These are phyloP conservation scores for Antheraea mylitta DNA, from an alignment of 1,140 invertebrate genomes.

Conservation along the genomic window DNA sequence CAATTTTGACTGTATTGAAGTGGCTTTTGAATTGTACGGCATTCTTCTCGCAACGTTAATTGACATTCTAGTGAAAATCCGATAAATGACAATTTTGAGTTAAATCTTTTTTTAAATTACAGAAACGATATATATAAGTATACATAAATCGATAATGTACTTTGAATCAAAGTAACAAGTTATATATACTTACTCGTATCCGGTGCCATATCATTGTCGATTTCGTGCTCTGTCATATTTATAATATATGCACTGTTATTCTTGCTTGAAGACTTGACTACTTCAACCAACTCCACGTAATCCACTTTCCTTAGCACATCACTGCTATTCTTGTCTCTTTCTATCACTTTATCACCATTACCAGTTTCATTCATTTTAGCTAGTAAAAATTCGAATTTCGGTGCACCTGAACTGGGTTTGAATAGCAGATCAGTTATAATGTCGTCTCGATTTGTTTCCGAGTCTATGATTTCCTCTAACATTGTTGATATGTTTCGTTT, in stretches of 20 bases:
- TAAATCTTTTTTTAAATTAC: too few relatives aligned
- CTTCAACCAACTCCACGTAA: conserved; percentile 69
- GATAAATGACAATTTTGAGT: too few relatives aligned
- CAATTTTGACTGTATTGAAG: too few relatives aligned
- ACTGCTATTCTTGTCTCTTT: conserved; percentile 53
- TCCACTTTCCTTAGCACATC: conserved; percentile 62
- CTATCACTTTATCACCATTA: conserved; percentile 17
- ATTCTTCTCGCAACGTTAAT: too few relatives aligned
- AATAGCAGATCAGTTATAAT: conserved; percentile 66
- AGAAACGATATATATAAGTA: too few relatives aligned
- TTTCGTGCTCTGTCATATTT: conserved; percentile 67
- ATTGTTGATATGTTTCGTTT: conserved; percentile 70
- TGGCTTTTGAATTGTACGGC: too few relatives aligned
- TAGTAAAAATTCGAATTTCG: conserved; percentile 65
- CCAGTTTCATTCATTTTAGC: conserved; percentile 58
- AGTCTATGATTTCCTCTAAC: conserved; percentile 66
- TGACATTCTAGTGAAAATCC: too few relatives aligned
- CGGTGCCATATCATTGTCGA: conserved; percentile 69
- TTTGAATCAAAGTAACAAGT: background rate
- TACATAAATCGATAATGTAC: background rate
- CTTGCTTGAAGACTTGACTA: conserved; percentile 47
- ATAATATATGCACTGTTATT: conserved; percentile 64
- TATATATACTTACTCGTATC: conserved; percentile 69
- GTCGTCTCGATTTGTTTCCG: conserved; percentile 66
- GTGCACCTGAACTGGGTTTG: conserved; percentile 46